Conservation (phyloP, 2,888 invertebrate species). For the Drosophila fulvimacula region DNA sequence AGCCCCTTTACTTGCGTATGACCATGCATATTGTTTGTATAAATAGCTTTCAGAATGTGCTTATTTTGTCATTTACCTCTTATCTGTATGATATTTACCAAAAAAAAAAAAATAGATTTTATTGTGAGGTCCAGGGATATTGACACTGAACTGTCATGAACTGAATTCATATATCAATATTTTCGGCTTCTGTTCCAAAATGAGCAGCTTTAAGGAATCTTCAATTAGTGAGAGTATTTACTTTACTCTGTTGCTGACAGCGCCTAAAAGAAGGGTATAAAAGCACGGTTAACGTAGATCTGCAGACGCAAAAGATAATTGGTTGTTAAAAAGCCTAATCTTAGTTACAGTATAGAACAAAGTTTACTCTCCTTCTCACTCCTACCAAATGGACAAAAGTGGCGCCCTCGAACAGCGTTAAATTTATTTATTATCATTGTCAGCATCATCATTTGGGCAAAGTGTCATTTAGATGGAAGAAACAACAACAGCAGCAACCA, state of each 20-base stretch:
- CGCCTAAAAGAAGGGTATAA: neutral
- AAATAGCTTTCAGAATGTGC: conserved; percentile 7
- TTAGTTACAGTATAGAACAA: conserved; percentile 37
- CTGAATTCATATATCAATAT: neutral
- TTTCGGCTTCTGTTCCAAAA: neutral
- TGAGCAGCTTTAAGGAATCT: neutral
- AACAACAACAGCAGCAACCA: conserved; percentile 25
- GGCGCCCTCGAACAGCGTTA: conserved; percentile 34
- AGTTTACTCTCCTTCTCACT: conserved; percentile 18
- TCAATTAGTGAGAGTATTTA: neutral
- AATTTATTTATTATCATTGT: conserved; percentile 80
- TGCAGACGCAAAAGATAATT: conserved; percentile 3
- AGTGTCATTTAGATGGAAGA: conserved; percentile 57
- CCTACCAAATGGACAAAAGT: conserved; percentile 6
- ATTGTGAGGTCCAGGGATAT: neutral
- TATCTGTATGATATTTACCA: neutral
- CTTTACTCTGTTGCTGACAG: neutral
- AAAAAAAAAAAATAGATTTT: neutral
- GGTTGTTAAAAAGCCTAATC: conserved; percentile 51
- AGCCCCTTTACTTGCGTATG: neutral
- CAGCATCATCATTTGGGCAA: conserved; percentile 63
- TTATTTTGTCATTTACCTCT: conserved; percentile 6
- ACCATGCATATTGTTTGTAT: neutral
- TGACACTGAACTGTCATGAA: neutral
- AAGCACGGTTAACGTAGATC: neutral